Base-by-base conservation (phyloP, 1,140 invertebrate species). In the Triops longicaudatus region DNA sequence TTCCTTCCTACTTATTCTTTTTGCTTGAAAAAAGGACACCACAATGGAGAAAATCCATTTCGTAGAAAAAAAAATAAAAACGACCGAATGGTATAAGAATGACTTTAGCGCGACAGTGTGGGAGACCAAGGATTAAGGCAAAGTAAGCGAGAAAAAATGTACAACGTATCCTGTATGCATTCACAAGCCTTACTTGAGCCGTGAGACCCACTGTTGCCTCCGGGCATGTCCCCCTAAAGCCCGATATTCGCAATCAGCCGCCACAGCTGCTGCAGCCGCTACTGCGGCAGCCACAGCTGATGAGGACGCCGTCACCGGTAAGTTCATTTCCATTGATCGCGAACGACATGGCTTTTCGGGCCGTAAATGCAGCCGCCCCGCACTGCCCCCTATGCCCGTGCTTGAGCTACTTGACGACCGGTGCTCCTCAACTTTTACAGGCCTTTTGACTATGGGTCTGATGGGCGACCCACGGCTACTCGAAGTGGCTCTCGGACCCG, bases 241-340 rank as follows among this genome's bases (percentile, higher is more conserved):
- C 22, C 73, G 76, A 73, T 77, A 77, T 28, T 77, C 76, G 27
- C 63, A 73, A 22, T 44, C 14, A n/a, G 74, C 31, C 27, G 74
- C 22, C 26, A 26, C 11, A 42, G 26, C 27, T 17, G 73, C 14
- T 26, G 74, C 79, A 73, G 82, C 83, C 78, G 43, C 80, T 74
- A 82, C 73, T 79, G 82, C 31, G 14, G 93, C 85, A 7, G 93
- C 92, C 78, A 93, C 93, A 82, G 95, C 95, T 75, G 91, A 86
- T 2, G 91, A 90, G 81, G 94, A 91, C 80, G 92, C 90, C 73
- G 93, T 91, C 0, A 93, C 96, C 0, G 94, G 94, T 76, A 97
- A 85, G 14, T 93, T 93, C 78, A 96, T 95, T 83, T 97, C 94
- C 71, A 96, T 93, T 37, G 93, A 95, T 77, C 93, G 89, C 5